A percentile compares a stretch with the other conserved stretches of the same genome.
phyloP scores from a whole-genome alignment of 2,888 invertebrate species.

The Nipponacmea schrenckii region DNA sequence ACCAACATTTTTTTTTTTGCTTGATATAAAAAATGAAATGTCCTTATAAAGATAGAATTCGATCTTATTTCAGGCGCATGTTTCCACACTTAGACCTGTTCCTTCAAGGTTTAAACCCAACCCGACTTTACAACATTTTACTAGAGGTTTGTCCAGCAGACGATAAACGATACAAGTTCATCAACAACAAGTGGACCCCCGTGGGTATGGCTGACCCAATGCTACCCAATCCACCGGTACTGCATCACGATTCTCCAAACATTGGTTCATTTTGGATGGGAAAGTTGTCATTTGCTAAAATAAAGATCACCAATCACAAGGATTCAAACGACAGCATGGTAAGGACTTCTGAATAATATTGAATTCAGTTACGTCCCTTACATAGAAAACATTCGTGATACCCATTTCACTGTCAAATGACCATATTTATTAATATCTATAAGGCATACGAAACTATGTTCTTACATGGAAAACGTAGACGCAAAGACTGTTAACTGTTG shows the following conservation, averaged over 20 bases:
- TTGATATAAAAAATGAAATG: too few species aligned
- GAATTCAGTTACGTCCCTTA: too few species aligned
- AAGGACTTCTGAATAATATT: too few species aligned
- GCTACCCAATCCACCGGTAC: constrained; percentile 40
- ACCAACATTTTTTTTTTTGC: too few species aligned
- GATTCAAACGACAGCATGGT: constrained; percentile 49
- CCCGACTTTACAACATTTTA: constrained; percentile 28
- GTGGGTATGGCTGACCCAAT: constrained; percentile 40
- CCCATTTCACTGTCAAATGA: too few species aligned
- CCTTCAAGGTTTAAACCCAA: constrained; percentile 32
- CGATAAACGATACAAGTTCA: constrained; percentile 42
- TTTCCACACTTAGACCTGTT: constrained; percentile 42
- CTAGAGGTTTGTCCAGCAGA: constrained; percentile 42
- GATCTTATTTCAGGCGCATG: constrained; percentile 44
- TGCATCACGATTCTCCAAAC: constrained; percentile 68
- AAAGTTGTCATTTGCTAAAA: constrained; percentile 48
- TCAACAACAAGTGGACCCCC: constrained; percentile 41
- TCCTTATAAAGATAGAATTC: too few species aligned
- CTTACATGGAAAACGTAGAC: too few species aligned
- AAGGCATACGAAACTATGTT: too few species aligned
- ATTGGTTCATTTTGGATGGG: constrained; percentile 66
- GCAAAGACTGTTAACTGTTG: too few species aligned
- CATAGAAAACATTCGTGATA: too few species aligned
- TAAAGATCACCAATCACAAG: constrained; percentile 68
- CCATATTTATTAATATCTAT: too few species aligned